A percentile compares a stretch with the other conserved stretches of the same genome.
phyloP scores from a whole-genome alignment of 2,113 vertebrate genomes.

The Ochotona princeps region DNA sequence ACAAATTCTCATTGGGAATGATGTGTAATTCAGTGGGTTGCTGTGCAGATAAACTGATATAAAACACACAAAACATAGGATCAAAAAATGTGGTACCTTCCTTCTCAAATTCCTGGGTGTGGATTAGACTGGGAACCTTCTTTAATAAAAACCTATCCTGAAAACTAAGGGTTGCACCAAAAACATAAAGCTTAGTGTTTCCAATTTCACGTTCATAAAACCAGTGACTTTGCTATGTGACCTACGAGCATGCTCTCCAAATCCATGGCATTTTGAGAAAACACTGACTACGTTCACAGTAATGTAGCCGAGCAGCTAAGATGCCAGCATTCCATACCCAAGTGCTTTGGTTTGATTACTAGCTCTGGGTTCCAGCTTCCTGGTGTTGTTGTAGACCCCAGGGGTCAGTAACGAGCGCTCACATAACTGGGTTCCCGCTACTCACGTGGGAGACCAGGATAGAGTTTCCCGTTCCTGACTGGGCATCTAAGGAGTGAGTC shows the following conservation, averaged over 20 bases:
- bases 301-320: neutral
- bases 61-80: neutral
- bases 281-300: neutral
- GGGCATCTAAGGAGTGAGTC: too few species aligned
- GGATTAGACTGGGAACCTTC: neutral
- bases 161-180: neutral
- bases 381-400: too few species aligned
- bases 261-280: neutral
- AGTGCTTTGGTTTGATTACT: neutral
- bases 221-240: neutral
- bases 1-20: neutral
- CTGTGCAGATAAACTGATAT: neutral
- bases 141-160: neutral
- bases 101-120: neutral
- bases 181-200: neutral
- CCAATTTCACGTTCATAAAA: too few species aligned
- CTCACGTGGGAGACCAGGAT: too few species aligned
- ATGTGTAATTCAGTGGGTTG: neutral
- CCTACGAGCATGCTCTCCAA: neutral
- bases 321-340: accelerated
- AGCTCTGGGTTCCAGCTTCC: too few species aligned
- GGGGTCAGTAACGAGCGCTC: too few species aligned
- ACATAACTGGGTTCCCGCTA: too few species aligned
- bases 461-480: too few species aligned
- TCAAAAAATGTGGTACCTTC: neutral